Percentiles rank a stretch among this genome's conserved stretches.
Evolutionary conservation across 2,113 vertebrate species (phyloP).

Genomic region (Caranx melampygus): DNA sequence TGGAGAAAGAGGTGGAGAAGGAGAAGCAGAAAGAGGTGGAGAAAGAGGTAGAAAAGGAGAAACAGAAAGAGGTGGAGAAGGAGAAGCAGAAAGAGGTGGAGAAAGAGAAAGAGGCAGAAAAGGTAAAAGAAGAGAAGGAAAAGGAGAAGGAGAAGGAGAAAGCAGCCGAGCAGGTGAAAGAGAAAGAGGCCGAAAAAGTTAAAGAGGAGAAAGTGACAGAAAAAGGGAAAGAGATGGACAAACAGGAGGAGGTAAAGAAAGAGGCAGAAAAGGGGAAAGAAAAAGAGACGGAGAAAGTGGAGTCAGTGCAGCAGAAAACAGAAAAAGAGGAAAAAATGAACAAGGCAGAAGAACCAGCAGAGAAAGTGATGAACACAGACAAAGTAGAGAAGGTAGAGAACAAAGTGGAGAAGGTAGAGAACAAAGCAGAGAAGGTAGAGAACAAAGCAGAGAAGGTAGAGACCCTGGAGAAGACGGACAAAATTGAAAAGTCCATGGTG

Average conservation of each 20-base stretch:
- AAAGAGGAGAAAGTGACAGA: neutral
- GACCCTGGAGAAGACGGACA: constrained; percentile 25
- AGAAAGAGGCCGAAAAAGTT: constrained; percentile 38
- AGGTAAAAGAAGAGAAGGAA: constrained; percentile 28
- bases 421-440: constrained; percentile 38
- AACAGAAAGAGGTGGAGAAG: neutral
- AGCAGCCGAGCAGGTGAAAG: constrained; percentile 2
- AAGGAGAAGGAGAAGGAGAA: neutral
- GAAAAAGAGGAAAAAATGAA: constrained; percentile 34
- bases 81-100: constrained; percentile 14
- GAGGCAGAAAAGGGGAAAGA: neutral
- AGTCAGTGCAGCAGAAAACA: constrained; percentile 18
- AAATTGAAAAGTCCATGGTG: constrained; percentile 33
- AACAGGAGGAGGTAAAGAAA: neutral
- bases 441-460: constrained; percentile 30
- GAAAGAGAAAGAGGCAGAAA: constrained; percentile 9
- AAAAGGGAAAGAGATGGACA: neutral
- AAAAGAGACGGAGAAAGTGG: constrained; percentile 31
- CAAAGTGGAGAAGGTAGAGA: constrained; percentile 23
- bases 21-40: constrained; percentile 1
- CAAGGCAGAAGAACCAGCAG: constrained; percentile 29
- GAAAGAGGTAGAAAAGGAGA: neutral
- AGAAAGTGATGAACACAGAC: neutral
- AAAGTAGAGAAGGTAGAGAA: neutral
- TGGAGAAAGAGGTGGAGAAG: constrained; percentile 45